Conservation (phyloP, 2,797 vertebrate genomes). For the Neosalanx taihuensis region DNA sequence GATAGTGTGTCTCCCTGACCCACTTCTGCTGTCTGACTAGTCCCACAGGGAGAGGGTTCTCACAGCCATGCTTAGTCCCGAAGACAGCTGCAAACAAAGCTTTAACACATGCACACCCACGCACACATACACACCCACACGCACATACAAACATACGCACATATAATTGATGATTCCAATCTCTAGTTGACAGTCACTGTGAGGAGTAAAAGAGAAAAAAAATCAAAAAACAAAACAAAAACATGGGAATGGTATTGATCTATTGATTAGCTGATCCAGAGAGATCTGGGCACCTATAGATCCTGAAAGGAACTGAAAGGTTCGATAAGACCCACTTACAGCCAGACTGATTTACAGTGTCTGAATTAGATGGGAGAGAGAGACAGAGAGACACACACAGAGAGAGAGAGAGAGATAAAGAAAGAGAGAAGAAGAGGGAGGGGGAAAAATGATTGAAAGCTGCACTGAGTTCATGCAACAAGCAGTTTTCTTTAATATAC, state of each 20-base stretch:
- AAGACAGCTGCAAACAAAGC: constrained; percentile 43
- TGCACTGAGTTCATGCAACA: constrained; percentile 36
- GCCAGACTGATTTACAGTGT: constrained; percentile 67
- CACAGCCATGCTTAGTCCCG: constrained; percentile 27
- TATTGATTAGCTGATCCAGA: constrained; percentile 69
- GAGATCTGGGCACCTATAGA: constrained; percentile 61
- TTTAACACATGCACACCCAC: neutral
- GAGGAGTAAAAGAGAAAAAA: constrained; percentile 15
- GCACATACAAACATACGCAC: constrained; percentile 11
- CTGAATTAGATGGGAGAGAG: constrained; percentile 35
- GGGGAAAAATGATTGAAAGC: neutral
- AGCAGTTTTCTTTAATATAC: constrained; percentile 44
- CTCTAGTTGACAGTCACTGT: constrained; percentile 63
- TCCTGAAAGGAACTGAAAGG: constrained; percentile 41
- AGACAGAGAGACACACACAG: neutral
- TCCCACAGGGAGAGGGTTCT: constrained; percentile 42
- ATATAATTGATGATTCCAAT: constrained; percentile 70
- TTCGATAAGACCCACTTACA: constrained; percentile 71
- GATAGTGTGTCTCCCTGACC: constrained; percentile 48
- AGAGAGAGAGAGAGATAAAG: neutral
- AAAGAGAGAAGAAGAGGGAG: neutral
- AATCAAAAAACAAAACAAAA: constrained; percentile 58
- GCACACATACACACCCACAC: neutral
- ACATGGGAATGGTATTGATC: constrained; percentile 68
- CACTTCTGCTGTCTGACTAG: constrained; percentile 47